Conservation (phyloP, 2,113 vertebrate genomes). For the Thamnophis sirtalis region DNA sequence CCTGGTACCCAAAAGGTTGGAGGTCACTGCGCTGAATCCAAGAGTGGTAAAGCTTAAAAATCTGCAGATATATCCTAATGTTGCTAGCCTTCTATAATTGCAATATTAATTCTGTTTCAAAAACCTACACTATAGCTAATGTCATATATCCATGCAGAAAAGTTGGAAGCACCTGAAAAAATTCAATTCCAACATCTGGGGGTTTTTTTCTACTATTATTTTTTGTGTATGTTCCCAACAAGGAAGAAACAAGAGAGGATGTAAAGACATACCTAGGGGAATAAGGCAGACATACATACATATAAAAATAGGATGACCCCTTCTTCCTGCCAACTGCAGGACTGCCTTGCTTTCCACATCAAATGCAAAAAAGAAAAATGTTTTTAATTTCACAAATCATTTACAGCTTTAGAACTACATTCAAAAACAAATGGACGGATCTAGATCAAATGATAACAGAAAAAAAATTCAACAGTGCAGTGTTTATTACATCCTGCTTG, state of each 20-base stretch:
- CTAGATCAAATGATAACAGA: not conserved
- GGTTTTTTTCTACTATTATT: not conserved
- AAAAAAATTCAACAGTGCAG: not conserved
- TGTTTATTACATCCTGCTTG: not conserved
- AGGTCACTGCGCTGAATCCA: not conserved
- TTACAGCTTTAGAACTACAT: not conserved
- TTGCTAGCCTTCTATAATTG: not conserved
- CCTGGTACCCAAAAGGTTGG: too few relatives aligned
- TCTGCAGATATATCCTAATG: not conserved
- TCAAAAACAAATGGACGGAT: not conserved
- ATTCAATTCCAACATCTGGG: too few relatives aligned
- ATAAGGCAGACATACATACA: not conserved
- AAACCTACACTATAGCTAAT: not conserved
- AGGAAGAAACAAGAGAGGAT: not conserved
- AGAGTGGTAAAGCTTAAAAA: not conserved
- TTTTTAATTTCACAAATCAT: not conserved
- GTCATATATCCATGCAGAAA: not conserved
- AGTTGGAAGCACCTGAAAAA: not conserved
- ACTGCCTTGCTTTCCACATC: not conserved
- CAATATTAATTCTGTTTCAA: not conserved
- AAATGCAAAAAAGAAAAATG: not conserved
- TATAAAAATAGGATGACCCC: not conserved
- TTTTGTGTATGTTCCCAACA: not conserved
- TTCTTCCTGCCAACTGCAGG: not conserved
- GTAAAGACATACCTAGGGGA: not conserved